A percentile compares a stretch with the other conserved stretches of the same genome.
Evolutionary conservation across 1,140 invertebrate genomes (phyloP).

Genomic region (Helicoverpa zea): DNA sequence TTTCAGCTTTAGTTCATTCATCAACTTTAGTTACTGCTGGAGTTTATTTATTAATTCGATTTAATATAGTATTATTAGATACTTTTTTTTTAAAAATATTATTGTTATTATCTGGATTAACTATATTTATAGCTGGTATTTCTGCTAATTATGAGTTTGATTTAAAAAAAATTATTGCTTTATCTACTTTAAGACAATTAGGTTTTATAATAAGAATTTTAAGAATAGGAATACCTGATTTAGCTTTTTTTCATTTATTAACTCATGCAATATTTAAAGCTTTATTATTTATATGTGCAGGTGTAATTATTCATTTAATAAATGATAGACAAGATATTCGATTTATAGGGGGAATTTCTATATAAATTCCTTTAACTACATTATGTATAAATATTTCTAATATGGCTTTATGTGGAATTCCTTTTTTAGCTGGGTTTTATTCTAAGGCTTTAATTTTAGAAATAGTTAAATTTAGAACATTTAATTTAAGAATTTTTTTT

Average conservation of each 20-base stretch:
- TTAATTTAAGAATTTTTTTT: too few relatives aligned
- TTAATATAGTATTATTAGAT: constrained; percentile 47
- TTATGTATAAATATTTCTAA: constrained; percentile 48
- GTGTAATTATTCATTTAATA: constrained; percentile 88
- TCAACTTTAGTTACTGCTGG: constrained; percentile 92
- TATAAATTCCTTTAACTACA: constrained; percentile 60
- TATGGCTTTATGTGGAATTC: constrained; percentile 32
- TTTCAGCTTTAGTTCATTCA: constrained; percentile 92
- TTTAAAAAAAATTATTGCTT: constrained; percentile 91
- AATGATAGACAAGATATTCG: constrained; percentile 89
- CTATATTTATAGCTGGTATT: constrained; percentile 88
- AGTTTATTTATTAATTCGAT: constrained; percentile 83
- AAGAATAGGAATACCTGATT: constrained; percentile 77
- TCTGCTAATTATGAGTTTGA: constrained; percentile 88
- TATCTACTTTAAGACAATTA: constrained; percentile 91
- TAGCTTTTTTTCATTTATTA: constrained; percentile 86
- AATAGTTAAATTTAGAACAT: too few relatives aligned
- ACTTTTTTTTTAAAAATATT: constrained; percentile 69
- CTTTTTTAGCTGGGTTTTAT: constrained; percentile 34
- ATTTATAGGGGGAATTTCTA: constrained; percentile 73
- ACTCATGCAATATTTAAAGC: constrained; percentile 64
- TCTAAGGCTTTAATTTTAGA: constrained; percentile 32
- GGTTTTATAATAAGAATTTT: constrained; percentile 89
- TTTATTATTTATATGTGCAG: constrained; percentile 57
- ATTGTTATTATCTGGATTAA: constrained; percentile 85